phyloP scores from a whole-genome alignment of 2,888 invertebrate species.

The Thymelicus lineola region DNA sequence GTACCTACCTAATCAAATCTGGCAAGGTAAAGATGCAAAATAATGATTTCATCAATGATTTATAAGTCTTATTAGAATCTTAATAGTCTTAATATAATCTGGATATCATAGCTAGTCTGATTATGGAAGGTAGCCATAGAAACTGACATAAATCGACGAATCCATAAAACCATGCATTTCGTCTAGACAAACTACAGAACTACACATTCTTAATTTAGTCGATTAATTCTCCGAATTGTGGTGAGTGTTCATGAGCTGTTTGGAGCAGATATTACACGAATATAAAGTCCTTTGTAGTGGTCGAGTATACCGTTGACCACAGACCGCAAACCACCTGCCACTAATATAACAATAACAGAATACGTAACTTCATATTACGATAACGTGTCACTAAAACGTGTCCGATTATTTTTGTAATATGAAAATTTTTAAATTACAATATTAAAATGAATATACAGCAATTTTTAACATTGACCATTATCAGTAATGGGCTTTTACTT shows the following conservation, averaged over 20 bases:
- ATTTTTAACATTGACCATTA: no score
- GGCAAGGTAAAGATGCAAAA: no score
- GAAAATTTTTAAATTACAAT: no score
- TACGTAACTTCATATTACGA: not conserved
- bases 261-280: not conserved
- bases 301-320: not conserved
- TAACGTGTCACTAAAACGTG: not conserved
- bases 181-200: not conserved
- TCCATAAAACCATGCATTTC: not conserved
- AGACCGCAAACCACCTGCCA: not conserved
- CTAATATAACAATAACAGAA: not conserved
- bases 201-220: not conserved
- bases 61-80: no score
- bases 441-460: no score
- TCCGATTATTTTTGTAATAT: not conserved
- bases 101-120: no score
- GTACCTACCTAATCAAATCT: no score
- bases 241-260: constrained; percentile 4
- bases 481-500: no score
- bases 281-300: constrained; percentile 1
- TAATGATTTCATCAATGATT: no score
- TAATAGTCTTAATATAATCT: no score
- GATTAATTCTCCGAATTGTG: not conserved
- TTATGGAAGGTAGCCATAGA: no score
- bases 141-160: no score